phyloP scores from a whole-genome alignment of 2,888 invertebrate genomes.

The Drosophila atroscutellata region DNA sequence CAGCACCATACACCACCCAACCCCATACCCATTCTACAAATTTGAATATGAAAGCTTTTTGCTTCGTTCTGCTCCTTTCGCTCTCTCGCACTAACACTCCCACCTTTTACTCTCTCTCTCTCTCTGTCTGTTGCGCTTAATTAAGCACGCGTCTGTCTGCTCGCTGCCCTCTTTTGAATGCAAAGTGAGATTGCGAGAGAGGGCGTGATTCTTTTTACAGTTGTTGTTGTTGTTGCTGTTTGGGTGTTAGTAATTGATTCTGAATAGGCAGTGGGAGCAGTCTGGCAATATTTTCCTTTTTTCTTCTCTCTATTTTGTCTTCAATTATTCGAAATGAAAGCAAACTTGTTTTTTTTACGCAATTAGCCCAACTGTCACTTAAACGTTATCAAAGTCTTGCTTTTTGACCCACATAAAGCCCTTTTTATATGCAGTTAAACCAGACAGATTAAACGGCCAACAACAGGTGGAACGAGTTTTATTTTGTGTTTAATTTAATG shows the following conservation, averaged over 20 bases:
- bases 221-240: slow-evolving; percentile 27
- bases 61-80: slow-evolving; percentile 6
- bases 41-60: slow-evolving; percentile 34
- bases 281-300: slow-evolving; percentile 25
- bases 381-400: slow-evolving; percentile 34
- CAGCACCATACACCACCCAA: slow-evolving; percentile 16
- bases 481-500: slow-evolving; percentile 1
- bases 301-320: slow-evolving; percentile 47
- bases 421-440: slow-evolving; percentile 30
- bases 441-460: slow-evolving; percentile 29
- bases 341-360: slow-evolving; percentile 37
- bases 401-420: slow-evolving; percentile 50
- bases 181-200: slow-evolving; percentile 32
- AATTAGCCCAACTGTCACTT: slow-evolving; percentile 33
- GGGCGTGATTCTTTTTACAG: slow-evolving; percentile 2
- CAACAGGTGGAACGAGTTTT: slow-evolving; percentile 63
- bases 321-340: slow-evolving; percentile 58
- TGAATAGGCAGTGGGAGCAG: slow-evolving; percentile 39
- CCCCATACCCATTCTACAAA: slow-evolving; percentile 3
- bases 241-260: slow-evolving; percentile 54
- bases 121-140: slow-evolving; percentile 62
- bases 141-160: slow-evolving; percentile 67
- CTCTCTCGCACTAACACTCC: slow-evolving; percentile 13
- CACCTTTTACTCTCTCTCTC: slow-evolving; percentile 1
- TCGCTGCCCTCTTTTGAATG: slow-evolving; percentile 33